Evolutionary conservation across 2,113 vertebrate genomes (phyloP).

Genomic region (Lepus europaeus): DNA sequence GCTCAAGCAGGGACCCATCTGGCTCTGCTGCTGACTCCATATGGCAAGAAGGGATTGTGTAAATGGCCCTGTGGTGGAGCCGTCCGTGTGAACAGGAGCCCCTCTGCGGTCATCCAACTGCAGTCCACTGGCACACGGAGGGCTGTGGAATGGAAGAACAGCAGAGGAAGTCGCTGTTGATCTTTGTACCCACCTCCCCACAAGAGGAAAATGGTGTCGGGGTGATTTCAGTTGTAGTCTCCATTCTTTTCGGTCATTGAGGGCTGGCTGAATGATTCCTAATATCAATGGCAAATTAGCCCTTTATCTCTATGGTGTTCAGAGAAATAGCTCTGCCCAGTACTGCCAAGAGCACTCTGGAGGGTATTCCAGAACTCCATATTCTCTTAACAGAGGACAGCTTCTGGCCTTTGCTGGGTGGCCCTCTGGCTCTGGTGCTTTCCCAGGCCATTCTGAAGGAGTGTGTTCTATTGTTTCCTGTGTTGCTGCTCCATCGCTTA

Average conservation of each 20-base stretch:
- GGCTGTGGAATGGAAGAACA: neutral
- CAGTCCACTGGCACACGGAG: neutral
- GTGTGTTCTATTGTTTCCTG: too few relatives aligned
- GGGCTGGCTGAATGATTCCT: neutral
- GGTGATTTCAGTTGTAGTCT: neutral
- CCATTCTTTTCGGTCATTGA: neutral
- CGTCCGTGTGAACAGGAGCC: neutral
- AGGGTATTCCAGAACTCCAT: neutral
- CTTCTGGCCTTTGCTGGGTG: neutral
- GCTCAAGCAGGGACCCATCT: neutral
- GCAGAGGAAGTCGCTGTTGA: neutral
- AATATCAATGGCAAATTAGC: neutral
- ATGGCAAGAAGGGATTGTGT: neutral
- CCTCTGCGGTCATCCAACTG: neutral
- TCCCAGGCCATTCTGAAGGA: rapidly evolving
- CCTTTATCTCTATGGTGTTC: neutral
- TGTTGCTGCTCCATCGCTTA: neutral
- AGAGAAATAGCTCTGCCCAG: neutral
- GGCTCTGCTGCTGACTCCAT: neutral
- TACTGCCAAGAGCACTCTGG: neutral
- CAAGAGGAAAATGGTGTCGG: neutral
- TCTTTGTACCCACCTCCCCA: neutral
- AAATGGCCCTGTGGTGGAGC: neutral
- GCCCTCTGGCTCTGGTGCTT: neutral
- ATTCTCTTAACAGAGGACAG: neutral